These are phyloP conservation scores for Salminus brasiliensis DNA, from an alignment of 2,113 vertebrate species.

Conservation along the genomic window DNA sequence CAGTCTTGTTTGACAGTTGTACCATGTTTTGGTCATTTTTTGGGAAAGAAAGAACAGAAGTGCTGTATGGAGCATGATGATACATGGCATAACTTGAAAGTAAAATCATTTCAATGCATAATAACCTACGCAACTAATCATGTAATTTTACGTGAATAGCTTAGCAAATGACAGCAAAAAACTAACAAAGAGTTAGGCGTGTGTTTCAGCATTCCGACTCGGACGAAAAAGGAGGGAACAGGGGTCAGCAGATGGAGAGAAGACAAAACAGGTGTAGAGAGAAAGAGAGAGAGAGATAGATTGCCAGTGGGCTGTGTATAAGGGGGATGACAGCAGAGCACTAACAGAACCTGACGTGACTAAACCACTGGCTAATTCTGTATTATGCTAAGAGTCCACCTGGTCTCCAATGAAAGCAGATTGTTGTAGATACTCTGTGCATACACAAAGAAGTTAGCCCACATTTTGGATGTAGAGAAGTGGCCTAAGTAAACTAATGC, in stretches of 20 bases:
- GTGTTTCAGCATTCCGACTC: too few species aligned
- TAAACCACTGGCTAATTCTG: slow-evolving; percentile 3
- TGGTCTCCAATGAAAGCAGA: background rate
- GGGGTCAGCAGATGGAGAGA: slow-evolving; percentile 52
- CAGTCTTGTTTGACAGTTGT: too few species aligned
- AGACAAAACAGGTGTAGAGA: slow-evolving; percentile 46
- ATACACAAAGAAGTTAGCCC: background rate
- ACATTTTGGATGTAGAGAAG: background rate
- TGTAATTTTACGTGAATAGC: background rate
- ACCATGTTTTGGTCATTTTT: too few species aligned
- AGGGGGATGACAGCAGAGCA: slow-evolving; percentile 7
- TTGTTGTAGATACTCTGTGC: background rate
- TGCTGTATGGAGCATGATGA: too few species aligned
- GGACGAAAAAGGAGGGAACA: slow-evolving; percentile 37
- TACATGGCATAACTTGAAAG: too few species aligned
- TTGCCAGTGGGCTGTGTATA: slow-evolving; percentile 4
- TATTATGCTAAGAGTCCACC: background rate
- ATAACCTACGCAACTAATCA: background rate
- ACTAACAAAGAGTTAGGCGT: too few species aligned
- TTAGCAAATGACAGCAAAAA: too few species aligned
- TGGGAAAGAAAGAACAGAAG: too few species aligned
- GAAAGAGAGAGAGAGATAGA: background rate
- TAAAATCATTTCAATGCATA: too few species aligned
- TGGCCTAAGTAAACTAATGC: too few species aligned
- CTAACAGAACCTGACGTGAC: slow-evolving; percentile 27